phyloP scores from a whole-genome alignment of 2,888 invertebrate species.

The Rugalucina vietnamica region DNA sequence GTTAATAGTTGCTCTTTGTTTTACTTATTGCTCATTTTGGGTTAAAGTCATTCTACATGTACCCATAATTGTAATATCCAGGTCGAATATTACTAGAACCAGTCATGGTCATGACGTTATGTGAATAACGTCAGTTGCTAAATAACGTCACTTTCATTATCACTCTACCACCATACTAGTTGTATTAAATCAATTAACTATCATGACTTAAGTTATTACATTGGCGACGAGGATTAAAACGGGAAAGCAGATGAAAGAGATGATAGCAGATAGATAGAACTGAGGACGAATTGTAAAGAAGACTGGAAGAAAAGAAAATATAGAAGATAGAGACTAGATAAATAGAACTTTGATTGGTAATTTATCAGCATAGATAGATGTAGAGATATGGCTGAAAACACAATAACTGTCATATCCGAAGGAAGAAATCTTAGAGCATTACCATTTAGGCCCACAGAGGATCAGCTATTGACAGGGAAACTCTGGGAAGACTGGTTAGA shows the following conservation, averaged over 20 bases:
- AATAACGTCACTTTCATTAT: background rate
- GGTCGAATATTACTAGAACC: background rate
- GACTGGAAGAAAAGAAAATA: background rate
- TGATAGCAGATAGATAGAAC: background rate
- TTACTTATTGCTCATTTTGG: too few relatives aligned
- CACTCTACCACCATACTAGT: background rate
- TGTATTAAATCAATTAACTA: background rate
- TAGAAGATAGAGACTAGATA: background rate
- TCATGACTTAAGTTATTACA: background rate
- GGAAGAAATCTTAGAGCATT: background rate
- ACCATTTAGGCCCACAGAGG: background rate
- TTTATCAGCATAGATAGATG: background rate
- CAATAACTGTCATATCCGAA: background rate
- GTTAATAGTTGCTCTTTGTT: too few relatives aligned
- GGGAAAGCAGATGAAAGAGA: background rate
- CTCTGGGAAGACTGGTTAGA: conserved; percentile 5
- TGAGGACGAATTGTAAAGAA: background rate
- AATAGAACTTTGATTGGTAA: background rate
- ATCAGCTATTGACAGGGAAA: background rate
- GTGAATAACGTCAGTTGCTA: background rate
- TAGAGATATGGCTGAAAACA: background rate
- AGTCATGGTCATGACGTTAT: background rate
- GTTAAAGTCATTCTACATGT: too few relatives aligned
- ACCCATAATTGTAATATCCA: too few relatives aligned
- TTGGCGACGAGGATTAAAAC: conserved; percentile 2